Percentiles rank a stretch among this genome's conserved stretches.
Evolutionary conservation across 2,113 vertebrate genomes (phyloP).

Genomic region (Thymallus thymallus): DNA sequence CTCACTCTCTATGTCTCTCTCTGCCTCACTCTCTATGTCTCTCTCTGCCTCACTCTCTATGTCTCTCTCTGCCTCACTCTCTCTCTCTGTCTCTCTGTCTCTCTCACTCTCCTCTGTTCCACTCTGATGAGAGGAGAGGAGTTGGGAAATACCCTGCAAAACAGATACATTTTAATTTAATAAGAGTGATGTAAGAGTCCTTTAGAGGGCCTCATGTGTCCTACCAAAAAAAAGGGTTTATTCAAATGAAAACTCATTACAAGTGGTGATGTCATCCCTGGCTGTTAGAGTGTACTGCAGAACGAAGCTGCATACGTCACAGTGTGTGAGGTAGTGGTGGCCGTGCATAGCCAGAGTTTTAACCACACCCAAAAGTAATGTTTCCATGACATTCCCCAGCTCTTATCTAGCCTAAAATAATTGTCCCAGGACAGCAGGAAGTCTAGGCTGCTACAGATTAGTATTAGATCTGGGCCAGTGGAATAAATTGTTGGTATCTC

Average conservation of each 20-base stretch:
- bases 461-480: slow-evolving; percentile 49
- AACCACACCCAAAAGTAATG: neutral
- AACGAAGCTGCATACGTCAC: slow-evolving; percentile 13
- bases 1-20: no score
- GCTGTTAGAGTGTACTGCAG: slow-evolving; percentile 1
- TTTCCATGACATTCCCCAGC: slow-evolving; percentile 23
- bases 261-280: neutral
- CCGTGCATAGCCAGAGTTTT: neutral
- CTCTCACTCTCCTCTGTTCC: slow-evolving; percentile 10
- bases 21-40: no score
- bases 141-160: no score
- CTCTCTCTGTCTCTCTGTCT: no score
- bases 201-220: no score
- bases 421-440: slow-evolving; percentile 27
- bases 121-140: neutral
- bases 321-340: slow-evolving; percentile 33
- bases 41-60: neutral
- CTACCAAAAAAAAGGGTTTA: neutral
- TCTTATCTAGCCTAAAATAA: slow-evolving; percentile 5
- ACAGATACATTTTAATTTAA: no score
- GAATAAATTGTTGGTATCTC: no score
- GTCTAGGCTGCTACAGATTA: slow-evolving; percentile 42
- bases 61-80: no score
- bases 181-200: no score
- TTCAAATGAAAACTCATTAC: slow-evolving; percentile 16